Evolutionary conservation across 2,113 vertebrate species (phyloP).

Genomic region (Anhinga anhinga): DNA sequence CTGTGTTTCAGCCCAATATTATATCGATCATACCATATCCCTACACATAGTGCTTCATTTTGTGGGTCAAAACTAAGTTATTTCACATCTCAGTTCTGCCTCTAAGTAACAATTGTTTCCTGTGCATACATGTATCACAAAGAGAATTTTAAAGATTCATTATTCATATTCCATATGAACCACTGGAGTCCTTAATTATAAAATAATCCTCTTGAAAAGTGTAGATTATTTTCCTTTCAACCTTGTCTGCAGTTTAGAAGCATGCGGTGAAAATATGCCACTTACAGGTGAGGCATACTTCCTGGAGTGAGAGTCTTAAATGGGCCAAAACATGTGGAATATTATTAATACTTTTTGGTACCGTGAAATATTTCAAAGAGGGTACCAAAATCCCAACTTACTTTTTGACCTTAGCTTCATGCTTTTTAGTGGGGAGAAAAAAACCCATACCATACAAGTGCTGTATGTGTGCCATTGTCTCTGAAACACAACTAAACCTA

Average conservation of each 20-base stretch:
- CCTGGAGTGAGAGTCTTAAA: not conserved
- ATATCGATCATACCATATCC: not conserved
- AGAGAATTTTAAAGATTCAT: not conserved
- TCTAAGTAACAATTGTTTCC: not conserved
- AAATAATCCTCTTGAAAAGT: conserved; percentile 14
- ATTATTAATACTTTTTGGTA: not conserved
- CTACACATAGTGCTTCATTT: not conserved
- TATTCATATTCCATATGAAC: not conserved
- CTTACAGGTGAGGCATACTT: not conserved
- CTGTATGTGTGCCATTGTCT: not conserved
- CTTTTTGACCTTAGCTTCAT: not conserved
- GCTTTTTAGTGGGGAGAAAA: not conserved
- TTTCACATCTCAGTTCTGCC: not conserved
- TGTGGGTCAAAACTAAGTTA: not conserved
- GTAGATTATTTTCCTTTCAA: not conserved
- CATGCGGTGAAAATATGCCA: not conserved
- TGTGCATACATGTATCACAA: not conserved
- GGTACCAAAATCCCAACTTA: not conserved
- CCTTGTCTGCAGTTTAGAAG: not conserved
- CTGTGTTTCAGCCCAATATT: not conserved
- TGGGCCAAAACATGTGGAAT: not conserved
- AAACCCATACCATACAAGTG: not conserved
- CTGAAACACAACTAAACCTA: not conserved
- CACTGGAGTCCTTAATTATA: not conserved
- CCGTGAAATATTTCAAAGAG: not conserved